phyloP scores from a whole-genome alignment of 2,797 vertebrate species.

The Sebastes paucispinis region DNA sequence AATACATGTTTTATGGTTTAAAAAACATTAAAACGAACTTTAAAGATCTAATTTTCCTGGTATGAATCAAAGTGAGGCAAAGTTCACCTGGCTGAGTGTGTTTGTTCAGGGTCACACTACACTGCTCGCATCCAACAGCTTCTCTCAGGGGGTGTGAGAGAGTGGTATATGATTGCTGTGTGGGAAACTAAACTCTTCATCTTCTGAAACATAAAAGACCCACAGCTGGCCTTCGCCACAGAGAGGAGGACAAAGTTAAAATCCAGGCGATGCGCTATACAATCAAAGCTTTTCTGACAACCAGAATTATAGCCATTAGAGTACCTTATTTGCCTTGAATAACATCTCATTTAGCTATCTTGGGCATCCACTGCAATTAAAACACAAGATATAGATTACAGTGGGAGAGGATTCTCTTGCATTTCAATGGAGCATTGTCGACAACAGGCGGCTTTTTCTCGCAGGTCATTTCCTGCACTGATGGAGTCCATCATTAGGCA shows the following conservation, averaged over 20 bases:
- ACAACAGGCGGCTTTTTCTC: neutral
- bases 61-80: conserved; percentile 6
- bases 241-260: conserved; percentile 29
- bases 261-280: conserved; percentile 1
- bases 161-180: neutral
- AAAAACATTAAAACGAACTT: conserved; percentile 15
- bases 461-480: conserved; percentile 6
- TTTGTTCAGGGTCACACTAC: neutral
- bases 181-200: neutral
- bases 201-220: neutral
- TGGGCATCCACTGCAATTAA: conserved; percentile 41
- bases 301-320: conserved; percentile 49
- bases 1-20: neutral
- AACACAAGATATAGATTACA: conserved; percentile 23
- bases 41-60: neutral
- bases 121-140: neutral
- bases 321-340: conserved; percentile 25
- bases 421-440: conserved; percentile 26
- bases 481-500: conserved; percentile 21
- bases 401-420: conserved; percentile 11
- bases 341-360: conserved; percentile 42
- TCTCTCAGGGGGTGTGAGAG: neutral
- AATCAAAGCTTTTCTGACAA: conserved; percentile 27
- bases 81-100: conserved; percentile 17
- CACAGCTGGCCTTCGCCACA: neutral